Conservation (phyloP, 2,888 invertebrate genomes). For the Halictus ligatus region DNA sequence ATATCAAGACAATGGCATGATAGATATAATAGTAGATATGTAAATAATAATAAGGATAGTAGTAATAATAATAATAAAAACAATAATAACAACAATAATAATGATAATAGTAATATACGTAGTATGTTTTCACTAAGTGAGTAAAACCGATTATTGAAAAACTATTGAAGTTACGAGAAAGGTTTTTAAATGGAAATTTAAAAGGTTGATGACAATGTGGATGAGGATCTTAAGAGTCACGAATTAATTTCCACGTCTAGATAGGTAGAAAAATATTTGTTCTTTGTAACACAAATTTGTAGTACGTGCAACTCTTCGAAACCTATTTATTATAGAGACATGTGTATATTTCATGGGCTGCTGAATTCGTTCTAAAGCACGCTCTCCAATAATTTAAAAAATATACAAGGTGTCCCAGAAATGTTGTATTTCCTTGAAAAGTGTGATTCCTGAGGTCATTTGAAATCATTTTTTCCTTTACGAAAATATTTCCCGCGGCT, state of each 20-base stretch:
- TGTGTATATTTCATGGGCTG: not conserved
- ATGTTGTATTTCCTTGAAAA: too few relatives aligned
- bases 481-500: too few relatives aligned
- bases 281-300: not conserved
- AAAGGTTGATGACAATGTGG: not conserved
- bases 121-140: not conserved
- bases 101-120: not conserved
- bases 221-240: not conserved
- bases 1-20: conserved; percentile 71
- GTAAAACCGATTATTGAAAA: not conserved
- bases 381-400: not conserved
- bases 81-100: not conserved
- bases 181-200: not conserved
- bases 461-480: too few relatives aligned
- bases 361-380: not conserved
- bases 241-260: not conserved
- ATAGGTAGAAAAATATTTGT: not conserved
- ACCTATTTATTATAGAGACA: not conserved
- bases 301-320: not conserved
- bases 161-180: not conserved
- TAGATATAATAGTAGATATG: conserved; percentile 58
- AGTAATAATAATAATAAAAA: not conserved
- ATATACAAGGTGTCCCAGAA: too few relatives aligned
- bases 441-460: too few relatives aligned
- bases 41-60: not conserved